Percentiles rank a stretch among this genome's conserved stretches.
Conservation (phyloP, 2,888 invertebrate genomes). For the Limnephilus auricula region DNA sequence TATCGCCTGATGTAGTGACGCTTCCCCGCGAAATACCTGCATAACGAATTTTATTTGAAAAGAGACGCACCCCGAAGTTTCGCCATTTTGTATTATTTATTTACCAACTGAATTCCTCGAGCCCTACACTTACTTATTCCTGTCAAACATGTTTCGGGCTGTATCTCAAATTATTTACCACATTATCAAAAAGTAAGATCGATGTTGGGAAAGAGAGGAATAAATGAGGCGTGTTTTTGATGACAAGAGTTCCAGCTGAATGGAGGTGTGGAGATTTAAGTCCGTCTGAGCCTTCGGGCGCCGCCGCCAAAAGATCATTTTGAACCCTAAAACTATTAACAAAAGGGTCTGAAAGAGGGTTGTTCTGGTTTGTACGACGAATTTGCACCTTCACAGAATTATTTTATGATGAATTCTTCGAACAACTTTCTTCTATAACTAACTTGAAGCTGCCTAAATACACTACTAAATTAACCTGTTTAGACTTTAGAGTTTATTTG, state of each 20-base stretch:
- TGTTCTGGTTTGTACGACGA: slow-evolving; percentile 37
- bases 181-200: background rate
- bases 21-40: slow-evolving; percentile 43
- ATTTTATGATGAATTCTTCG: slow-evolving; percentile 19
- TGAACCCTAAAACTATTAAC: slow-evolving; percentile 49
- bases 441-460: background rate
- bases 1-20: background rate
- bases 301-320: slow-evolving; percentile 44
- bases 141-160: slow-evolving; percentile 20
- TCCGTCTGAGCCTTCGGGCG: slow-evolving; percentile 41
- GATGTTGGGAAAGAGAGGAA: background rate
- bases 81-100: slow-evolving; percentile 46
- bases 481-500: background rate
- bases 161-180: slow-evolving; percentile 15
- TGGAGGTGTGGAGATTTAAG: slow-evolving; percentile 1
- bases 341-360: slow-evolving; percentile 45
- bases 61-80: slow-evolving; percentile 34
- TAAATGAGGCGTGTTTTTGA: slow-evolving; percentile 6
- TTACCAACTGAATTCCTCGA: slow-evolving; percentile 55
- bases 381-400: slow-evolving; percentile 37
- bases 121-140: slow-evolving; percentile 8
- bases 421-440: background rate
- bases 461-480: background rate
- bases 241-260: background rate
- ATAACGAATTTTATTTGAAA: slow-evolving; percentile 50